Evolutionary conservation across 2,888 invertebrate genomes (phyloP).

Genomic region (Ctenicera cuprea): DNA sequence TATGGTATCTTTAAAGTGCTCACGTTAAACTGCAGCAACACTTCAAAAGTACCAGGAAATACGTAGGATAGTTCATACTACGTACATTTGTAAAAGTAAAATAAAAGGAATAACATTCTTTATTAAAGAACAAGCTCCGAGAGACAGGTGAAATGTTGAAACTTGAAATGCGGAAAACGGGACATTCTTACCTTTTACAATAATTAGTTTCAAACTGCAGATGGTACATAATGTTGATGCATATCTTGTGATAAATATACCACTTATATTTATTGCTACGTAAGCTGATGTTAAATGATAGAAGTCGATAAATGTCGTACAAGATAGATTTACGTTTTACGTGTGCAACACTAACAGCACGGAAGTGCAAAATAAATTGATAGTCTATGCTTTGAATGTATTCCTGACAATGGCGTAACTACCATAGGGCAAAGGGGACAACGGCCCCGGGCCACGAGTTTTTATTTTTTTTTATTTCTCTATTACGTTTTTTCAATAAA

Average conservation of each 20-base stretch:
- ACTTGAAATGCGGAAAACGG: conserved; percentile 38
- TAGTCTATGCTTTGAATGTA: neutral
- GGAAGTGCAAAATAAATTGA: conserved; percentile 9
- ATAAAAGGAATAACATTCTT: neutral
- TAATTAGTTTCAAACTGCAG: conserved; percentile 20
- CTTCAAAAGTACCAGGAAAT: too few species aligned
- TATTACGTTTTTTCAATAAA: too few species aligned
- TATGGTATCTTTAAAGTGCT: too few species aligned
- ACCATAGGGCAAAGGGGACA: too few species aligned
- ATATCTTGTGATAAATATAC: conserved; percentile 1
- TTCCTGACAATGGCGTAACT: too few species aligned
- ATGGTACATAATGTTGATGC: conserved; percentile 7
- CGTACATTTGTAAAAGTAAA: neutral
- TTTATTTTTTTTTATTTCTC: too few species aligned
- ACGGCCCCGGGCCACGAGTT: too few species aligned
- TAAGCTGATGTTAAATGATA: neutral
- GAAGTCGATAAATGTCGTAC: neutral
- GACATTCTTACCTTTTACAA: conserved; percentile 30
- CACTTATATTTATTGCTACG: neutral
- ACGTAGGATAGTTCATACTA: too few species aligned
- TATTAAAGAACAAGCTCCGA: neutral
- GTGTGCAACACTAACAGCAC: neutral
- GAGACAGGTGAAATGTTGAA: conserved; percentile 35
- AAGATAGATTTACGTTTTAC: neutral
- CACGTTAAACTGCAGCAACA: too few species aligned